phyloP scores from a whole-genome alignment of 2,113 vertebrate genomes.

The Zingel zingel region DNA sequence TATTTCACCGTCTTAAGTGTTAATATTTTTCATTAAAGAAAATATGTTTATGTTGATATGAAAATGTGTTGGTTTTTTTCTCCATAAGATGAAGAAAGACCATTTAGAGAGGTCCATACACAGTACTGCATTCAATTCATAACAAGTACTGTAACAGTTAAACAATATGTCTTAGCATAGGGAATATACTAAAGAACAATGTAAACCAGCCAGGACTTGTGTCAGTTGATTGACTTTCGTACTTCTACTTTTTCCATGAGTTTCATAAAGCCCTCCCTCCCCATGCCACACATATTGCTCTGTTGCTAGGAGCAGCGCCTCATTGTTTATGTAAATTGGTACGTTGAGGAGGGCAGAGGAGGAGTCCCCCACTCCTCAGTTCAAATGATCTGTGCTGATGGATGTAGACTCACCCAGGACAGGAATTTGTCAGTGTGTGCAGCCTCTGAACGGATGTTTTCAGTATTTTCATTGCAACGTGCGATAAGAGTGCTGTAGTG shows the following conservation, averaged over 20 bases:
- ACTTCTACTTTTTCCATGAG: constrained; percentile 10
- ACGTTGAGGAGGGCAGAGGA: constrained; percentile 24
- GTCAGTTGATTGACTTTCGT: constrained; percentile 9
- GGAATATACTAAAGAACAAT: not conserved
- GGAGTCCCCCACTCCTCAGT: constrained; percentile 17
- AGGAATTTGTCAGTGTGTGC: constrained; percentile 52
- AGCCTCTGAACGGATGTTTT: not conserved
- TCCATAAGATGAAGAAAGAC: not conserved
- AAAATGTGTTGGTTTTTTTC: constrained; percentile 7
- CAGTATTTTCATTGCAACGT: not conserved
- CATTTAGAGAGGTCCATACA: not conserved
- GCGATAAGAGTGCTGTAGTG: not conserved
- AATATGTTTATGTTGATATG: constrained; percentile 23
- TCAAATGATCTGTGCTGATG: constrained; percentile 51
- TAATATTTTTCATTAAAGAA: constrained; percentile 70
- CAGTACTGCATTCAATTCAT: not conserved
- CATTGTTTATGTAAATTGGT: constrained; percentile 59
- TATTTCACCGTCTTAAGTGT: constrained; percentile 21
- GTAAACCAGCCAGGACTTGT: not conserved
- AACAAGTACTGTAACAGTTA: not conserved
- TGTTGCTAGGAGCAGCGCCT: constrained; percentile 47
- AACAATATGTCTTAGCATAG: not conserved
- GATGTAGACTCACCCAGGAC: constrained; percentile 48
- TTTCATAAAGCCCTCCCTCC: not conserved
- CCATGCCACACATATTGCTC: not conserved